Evolutionary conservation across 2,888 invertebrate species (phyloP), one percentile per base, ranked within the genome.

Genomic region (Sialis lutaria): DNA sequence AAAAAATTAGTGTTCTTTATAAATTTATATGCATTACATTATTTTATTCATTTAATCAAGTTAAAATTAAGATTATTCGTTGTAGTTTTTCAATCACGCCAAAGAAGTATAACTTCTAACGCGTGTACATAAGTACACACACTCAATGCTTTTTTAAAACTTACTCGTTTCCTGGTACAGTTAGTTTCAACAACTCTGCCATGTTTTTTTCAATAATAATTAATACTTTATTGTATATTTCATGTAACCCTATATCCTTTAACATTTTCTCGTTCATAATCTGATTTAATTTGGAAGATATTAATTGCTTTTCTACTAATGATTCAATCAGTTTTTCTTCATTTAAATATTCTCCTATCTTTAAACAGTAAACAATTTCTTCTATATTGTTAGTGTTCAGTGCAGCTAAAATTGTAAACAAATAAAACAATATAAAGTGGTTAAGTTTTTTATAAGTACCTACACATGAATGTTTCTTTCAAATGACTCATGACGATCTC

Each of bases 141-240:
- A n/a, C n/a, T n/a, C n/a, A n/a, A n/a, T n/a, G n/a, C n/a, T 34
- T 35, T 43, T 33, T 33, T n/a, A 45, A 7, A 33, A 32, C 32
- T 22, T 33, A 33, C 41, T 10, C 31, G 30, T 42, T 34, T 32
- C 31, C 8, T 31, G 34, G 13, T 33, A 34, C 10, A 13, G 45
- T 45, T n/a, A 45, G 40, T 13, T 9, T 39, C 10, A 45, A 39
- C 9, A 45, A 7, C 31, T 12, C 31, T 73, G 63, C 37, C 72
- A 87, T 70, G 55, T 82, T 74, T 33, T 70, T 69, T 45, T 84
- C 77, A 54, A 92, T 69, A 59, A 91, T 77, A 44, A 74, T 69
- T 39, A 89, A 61, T 42, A 88, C 73, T 60, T 75, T 77, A 30
- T 70, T 67, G 60, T 83, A 92, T 53, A 91, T 74, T 45, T 42